Evolutionary conservation across 2,113 vertebrate species (phyloP), one percentile per base, ranked within the genome.

Genomic region (Ctenodactylus gundi): DNA sequence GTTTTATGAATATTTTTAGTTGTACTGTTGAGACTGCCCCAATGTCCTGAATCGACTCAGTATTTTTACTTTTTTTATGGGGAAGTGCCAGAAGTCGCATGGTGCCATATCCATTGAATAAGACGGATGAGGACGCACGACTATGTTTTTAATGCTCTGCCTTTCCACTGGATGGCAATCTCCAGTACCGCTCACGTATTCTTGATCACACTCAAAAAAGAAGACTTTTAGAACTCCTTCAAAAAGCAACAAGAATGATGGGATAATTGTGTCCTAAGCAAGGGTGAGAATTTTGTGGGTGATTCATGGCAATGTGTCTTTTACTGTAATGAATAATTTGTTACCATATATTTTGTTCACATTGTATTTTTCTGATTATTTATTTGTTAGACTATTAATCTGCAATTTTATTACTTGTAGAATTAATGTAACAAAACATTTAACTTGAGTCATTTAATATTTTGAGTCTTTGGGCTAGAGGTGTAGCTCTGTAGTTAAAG

Each of bases 401-500:
- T n/a, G n/a, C 27, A 64, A 34, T 78, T 88, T 84, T 31, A 65
- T 72, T 78, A 49, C 46, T 94, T 49, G 81, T 88, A 91, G 36
- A 80, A 78, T 70, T 72, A 72, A 95, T 88, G 18, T 44, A 84
- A 41, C 77, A 88, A n/a, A 36, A 51, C 58, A 72, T 25, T 77
- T 21, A 49, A 65, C 27, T 53, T 78, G n/a, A 25, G 51, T 78
- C 46, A 57, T 65, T 70, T 39, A 57, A 78, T 46, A 65, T 65
- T 91, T 84, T 88, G 58, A 58, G 34, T 93, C 53, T 39, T 78
- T n/a, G n/a, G n/a, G n/a, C n/a, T n/a, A n/a, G n/a, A n/a, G n/a
- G n/a, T n/a, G n/a, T n/a, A n/a, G n/a, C n/a, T n/a, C n/a, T n/a
- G n/a, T n/a, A n/a, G n/a, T n/a, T n/a, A n/a, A n/a, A n/a, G n/a